Percentiles rank a stretch among this genome's conserved stretches.
phyloP scores from a whole-genome alignment of 2,113 vertebrate species.

The Aegithalos caudatus region DNA sequence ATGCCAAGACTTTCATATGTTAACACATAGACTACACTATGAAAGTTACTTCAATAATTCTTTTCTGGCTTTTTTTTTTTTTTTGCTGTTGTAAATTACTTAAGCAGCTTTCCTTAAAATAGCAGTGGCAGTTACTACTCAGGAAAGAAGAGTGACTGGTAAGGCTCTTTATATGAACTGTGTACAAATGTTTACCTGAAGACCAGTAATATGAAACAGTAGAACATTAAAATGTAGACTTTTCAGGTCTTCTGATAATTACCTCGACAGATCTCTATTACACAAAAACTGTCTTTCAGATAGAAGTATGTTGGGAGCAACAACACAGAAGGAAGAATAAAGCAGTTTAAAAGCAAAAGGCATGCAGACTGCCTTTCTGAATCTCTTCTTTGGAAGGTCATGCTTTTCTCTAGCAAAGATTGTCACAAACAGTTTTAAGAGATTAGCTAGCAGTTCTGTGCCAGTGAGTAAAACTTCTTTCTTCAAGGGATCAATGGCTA shows the following conservation, averaged over 20 bases:
- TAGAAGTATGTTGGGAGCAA: background rate
- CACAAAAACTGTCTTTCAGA: background rate
- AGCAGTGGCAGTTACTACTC: background rate
- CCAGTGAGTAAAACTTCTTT: background rate
- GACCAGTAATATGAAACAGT: background rate
- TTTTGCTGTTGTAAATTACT: background rate
- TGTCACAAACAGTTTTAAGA: background rate
- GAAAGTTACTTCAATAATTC: background rate
- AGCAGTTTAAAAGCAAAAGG: background rate
- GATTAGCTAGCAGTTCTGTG: background rate
- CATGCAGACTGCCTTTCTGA: background rate
- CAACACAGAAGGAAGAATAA: background rate
- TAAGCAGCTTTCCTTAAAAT: background rate
- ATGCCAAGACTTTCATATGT: background rate
- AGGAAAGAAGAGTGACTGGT: background rate
- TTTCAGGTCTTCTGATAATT: background rate
- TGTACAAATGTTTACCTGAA: background rate
- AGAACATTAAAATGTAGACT: background rate
- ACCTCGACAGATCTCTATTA: background rate
- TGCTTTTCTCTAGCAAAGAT: background rate
- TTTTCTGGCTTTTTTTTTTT: background rate
- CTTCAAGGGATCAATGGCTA: rapidly evolving
- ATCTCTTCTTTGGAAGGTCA: background rate
- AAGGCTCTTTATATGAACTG: background rate
- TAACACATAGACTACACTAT: background rate